Evolutionary conservation across 2,113 vertebrate species (phyloP).

Genomic region (Ivindomyrus marchei): DNA sequence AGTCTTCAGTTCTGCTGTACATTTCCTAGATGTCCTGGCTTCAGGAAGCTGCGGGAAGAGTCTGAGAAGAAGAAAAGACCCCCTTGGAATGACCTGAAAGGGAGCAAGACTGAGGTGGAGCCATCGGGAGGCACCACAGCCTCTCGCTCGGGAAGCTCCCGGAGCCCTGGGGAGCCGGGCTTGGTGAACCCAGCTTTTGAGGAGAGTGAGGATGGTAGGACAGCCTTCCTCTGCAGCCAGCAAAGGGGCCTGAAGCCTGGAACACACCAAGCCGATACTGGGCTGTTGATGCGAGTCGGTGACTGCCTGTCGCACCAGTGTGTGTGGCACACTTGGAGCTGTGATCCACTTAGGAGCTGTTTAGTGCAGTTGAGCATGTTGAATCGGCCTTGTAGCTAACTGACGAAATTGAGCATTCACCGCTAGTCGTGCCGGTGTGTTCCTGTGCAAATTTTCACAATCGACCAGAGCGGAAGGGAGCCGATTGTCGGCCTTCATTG

Average conservation of each 20-base stretch:
- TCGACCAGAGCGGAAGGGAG: not conserved
- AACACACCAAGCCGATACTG: not conserved
- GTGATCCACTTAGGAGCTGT: not conserved
- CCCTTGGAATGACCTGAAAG: slow-evolving; percentile 64
- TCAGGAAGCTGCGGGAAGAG: slow-evolving; percentile 70
- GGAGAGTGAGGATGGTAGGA: slow-evolving; percentile 79
- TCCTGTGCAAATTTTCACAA: not conserved
- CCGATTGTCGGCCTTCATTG: not conserved
- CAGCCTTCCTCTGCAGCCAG: slow-evolving; percentile 2
- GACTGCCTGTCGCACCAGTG: not conserved
- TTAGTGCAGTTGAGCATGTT: not conserved
- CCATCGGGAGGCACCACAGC: slow-evolving; percentile 44
- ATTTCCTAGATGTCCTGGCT: slow-evolving; percentile 69
- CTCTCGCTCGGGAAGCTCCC: slow-evolving; percentile 35
- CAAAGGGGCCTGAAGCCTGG: not conserved
- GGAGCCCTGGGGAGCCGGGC: slow-evolving; percentile 67
- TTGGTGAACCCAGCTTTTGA: slow-evolving; percentile 82
- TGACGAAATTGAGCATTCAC: not conserved
- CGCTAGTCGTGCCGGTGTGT: not conserved
- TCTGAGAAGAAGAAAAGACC: slow-evolving; percentile 66
- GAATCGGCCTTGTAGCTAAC: not conserved
- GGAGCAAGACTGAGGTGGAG: slow-evolving; percentile 57
- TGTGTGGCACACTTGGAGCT: not conserved
- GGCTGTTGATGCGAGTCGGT: not conserved
- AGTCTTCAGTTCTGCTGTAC: slow-evolving; percentile 15